phyloP scores from a whole-genome alignment of 2,888 invertebrate genomes.

The Physocephala rufipes region DNA sequence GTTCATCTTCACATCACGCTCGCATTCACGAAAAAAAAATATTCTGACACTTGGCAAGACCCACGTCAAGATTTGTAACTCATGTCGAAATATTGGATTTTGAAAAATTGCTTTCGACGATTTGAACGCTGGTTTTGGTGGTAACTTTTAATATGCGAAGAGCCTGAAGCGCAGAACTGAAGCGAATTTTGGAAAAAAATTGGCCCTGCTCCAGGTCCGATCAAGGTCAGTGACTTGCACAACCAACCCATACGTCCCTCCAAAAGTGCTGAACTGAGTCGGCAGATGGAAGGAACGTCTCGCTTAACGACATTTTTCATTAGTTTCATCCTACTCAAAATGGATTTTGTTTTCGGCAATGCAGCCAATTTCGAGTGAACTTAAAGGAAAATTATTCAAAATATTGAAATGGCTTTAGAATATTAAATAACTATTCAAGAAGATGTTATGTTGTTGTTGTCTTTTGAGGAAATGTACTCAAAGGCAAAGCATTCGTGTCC shows the following conservation, averaged over 20 bases:
- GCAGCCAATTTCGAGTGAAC: background rate
- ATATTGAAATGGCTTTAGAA: constrained; percentile 38
- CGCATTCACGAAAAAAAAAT: constrained; percentile 6
- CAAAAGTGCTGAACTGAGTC: no score
- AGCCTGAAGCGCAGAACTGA: background rate
- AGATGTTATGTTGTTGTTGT: background rate
- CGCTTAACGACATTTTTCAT: background rate
- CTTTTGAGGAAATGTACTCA: background rate
- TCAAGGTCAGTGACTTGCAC: no score
- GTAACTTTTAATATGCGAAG: background rate
- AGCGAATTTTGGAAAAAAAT: background rate
- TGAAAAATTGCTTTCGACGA: constrained; percentile 39
- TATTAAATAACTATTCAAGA: constrained; percentile 41
- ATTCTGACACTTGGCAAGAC: no score
- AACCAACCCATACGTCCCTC: no score
- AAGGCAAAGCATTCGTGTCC: background rate
- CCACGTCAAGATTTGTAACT: background rate
- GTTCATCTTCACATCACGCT: background rate
- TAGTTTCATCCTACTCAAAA: constrained; percentile 25
- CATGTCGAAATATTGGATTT: constrained; percentile 37
- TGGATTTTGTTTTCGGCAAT: constrained; percentile 15
- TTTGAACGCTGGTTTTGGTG: constrained; percentile 23
- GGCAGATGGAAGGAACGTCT: no score
- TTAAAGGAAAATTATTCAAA: constrained; percentile 15
- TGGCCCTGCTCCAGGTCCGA: no score